A percentile compares a stretch with the other conserved stretches of the same genome.
phyloP scores from a whole-genome alignment of 2,113 vertebrate genomes.

The Phyllostomus hastatus region DNA sequence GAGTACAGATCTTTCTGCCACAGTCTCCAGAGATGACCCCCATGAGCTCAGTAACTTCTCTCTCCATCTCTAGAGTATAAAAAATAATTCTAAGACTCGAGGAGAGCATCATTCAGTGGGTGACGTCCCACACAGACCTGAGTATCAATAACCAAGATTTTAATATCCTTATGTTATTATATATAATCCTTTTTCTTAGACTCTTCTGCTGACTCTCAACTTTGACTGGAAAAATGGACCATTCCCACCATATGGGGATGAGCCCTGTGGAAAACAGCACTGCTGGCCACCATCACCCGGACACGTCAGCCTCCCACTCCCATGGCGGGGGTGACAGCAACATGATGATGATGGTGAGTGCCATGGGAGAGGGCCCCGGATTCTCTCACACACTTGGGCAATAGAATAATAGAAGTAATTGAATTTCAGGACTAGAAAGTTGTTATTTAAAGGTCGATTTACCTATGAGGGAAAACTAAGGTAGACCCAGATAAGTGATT shows the following conservation, averaged over 20 bases:
- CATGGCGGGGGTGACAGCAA: slow-evolving; percentile 54
- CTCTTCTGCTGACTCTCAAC: slow-evolving; percentile 9
- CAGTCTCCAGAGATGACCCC: background rate
- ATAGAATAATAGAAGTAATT: background rate
- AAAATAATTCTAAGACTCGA: background rate
- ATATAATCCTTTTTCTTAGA: slow-evolving; percentile 45
- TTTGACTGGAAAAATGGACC: slow-evolving; percentile 64
- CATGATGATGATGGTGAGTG: slow-evolving; percentile 86
- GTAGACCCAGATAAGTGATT: background rate
- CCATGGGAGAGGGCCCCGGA: background rate
- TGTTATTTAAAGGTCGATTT: background rate
- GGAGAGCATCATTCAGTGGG: background rate
- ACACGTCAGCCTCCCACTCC: slow-evolving; percentile 24
- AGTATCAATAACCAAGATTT: slow-evolving; percentile 39
- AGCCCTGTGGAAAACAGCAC: slow-evolving; percentile 35
- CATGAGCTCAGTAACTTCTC: background rate
- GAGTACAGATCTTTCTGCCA: background rate
- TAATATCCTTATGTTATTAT: background rate
- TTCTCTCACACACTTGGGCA: background rate
- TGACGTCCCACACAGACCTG: background rate
- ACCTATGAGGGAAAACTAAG: background rate
- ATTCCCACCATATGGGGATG: slow-evolving; percentile 30
- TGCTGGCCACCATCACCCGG: slow-evolving; percentile 76
- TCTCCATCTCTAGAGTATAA: background rate
- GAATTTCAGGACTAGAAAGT: background rate